These are phyloP conservation scores for Daubentonia madagascariensis DNA, from an alignment of 2,113 vertebrate genomes.

Conservation along the genomic window DNA sequence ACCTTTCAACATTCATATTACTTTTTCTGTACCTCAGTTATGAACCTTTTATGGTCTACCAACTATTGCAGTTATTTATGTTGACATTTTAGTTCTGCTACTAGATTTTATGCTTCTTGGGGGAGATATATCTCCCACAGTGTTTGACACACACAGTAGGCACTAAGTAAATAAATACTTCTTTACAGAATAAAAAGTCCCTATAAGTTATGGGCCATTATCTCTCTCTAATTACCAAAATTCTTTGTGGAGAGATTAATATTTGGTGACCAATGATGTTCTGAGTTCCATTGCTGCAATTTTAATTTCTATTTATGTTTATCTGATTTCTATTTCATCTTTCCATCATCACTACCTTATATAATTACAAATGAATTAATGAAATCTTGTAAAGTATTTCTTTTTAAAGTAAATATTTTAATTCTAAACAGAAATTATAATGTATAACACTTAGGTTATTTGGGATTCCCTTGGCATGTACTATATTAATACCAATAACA, in stretches of 20 bases:
- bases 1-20: neutral
- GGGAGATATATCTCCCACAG: neutral
- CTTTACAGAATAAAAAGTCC: neutral
- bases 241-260: neutral
- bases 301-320: neutral
- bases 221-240: neutral
- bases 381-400: neutral
- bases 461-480: neutral
- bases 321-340: neutral
- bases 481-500: neutral
- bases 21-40: neutral
- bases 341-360: constrained; percentile 21
- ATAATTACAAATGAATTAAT: constrained; percentile 8
- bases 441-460: neutral
- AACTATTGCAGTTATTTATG: neutral
- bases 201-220: neutral
- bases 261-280: neutral
- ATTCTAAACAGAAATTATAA: neutral
- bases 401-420: constrained; percentile 1
- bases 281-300: neutral
- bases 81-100: neutral
- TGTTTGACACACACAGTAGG: neutral
- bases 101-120: neutral
- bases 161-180: neutral
- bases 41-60: neutral